phyloP scores from a whole-genome alignment of 2,797 vertebrate genomes.

The Cynopterus sphinx region DNA sequence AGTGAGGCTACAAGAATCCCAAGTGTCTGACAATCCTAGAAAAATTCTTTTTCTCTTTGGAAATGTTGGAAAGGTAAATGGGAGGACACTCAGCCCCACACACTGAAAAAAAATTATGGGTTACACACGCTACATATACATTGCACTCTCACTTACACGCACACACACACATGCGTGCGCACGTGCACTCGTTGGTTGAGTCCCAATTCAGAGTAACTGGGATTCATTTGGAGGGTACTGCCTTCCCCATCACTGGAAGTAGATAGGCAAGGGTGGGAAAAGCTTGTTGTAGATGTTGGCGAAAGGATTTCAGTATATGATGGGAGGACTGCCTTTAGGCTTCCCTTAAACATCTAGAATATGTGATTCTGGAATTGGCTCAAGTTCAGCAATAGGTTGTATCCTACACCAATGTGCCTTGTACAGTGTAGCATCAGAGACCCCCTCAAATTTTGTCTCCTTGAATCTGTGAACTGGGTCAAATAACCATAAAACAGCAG shows the following conservation, averaged over 20 bases:
- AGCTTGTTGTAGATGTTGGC: not conserved
- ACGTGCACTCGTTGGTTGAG: not conserved
- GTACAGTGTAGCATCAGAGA: not conserved
- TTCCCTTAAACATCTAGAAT: not conserved
- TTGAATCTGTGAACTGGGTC: not conserved
- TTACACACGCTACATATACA: not conserved
- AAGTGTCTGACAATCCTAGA: slow-evolving; percentile 10
- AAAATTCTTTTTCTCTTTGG: slow-evolving; percentile 11
- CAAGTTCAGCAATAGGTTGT: not conserved
- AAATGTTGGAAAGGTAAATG: not conserved
- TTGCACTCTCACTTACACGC: not conserved
- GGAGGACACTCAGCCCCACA: not conserved
- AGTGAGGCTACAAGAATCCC: not conserved
- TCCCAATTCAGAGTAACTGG: not conserved
- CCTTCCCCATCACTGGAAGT: not conserved
- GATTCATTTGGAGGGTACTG: not conserved
- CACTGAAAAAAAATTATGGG: not conserved
- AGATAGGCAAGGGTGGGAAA: not conserved
- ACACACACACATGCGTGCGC: not conserved
- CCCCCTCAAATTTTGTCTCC: not conserved
- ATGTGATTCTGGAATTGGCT: not conserved
- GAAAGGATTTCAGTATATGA: not conserved
- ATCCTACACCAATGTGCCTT: not conserved
- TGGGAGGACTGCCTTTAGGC: not conserved
- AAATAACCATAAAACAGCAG: not conserved